Evolutionary conservation across 2,113 vertebrate genomes (phyloP), one percentile per base, ranked within the genome.

Genomic region (Corvus cornix): DNA sequence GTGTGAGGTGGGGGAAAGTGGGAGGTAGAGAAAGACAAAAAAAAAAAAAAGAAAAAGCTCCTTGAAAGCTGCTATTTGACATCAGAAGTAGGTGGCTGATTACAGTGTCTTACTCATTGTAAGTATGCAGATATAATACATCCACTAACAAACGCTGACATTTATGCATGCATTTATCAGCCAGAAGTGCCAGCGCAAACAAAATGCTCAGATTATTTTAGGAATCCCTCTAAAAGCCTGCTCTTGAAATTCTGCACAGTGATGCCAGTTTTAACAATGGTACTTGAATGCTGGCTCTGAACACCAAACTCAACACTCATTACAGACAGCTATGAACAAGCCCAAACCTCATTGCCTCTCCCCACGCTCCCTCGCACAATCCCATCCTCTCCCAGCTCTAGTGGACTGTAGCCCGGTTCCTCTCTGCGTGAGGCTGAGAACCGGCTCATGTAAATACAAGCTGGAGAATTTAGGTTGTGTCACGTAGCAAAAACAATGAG

Each of bases 401-500:
- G 55, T 10, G 75, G 86, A 39, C 68, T 55, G 77, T 1, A 70
- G 43, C 59, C 66, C 13, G 2, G 8, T 4, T 56, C 48, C 81
- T 75, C 97, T 95, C 93, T 80, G 94, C 28, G 1, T 94, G 96
- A 90, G 97, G 95, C 95, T 98, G 92, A 97, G 97, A 93, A 96
- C 87, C 27, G 24, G 39, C 79, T 84, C 95, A 70, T 75, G 84
- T 69, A 95, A 92, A 96, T 48, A 93, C 81, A 89, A 96, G 95
- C 97, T 46, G 66, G 87, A 97, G 96, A 97, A 98, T 92, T 91
- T 96, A 62, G 94, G 90, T 84, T 69, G 91, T 93, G 95, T 97
- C 98, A 96, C 95, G 95, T 89, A 96, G 87, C 95, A 97, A 96
- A 98, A 97, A 98, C 94, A 96, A 90, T 67, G 96, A 96, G 96